Conservation (phyloP, 2,888 invertebrate genomes). For the Dinocampus coccinellae region DNA sequence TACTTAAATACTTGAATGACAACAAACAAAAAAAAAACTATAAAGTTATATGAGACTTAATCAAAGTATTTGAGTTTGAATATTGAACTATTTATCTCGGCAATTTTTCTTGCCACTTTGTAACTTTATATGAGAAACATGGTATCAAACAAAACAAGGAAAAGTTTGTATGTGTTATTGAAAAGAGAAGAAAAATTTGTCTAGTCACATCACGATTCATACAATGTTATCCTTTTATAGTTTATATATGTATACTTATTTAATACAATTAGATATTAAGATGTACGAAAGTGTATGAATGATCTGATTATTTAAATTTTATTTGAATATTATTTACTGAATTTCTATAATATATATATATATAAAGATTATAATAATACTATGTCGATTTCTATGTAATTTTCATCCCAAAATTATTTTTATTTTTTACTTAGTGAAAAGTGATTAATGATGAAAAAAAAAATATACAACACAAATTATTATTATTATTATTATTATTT, state of each 20-base stretch:
- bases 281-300: not conserved
- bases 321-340: not conserved
- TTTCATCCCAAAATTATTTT: not conserved
- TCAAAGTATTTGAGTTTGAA: constrained; percentile 30
- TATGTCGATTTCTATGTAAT: not conserved
- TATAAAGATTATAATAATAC: not conserved
- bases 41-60: constrained; percentile 34
- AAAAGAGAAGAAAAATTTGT: constrained; percentile 1
- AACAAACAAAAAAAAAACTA: constrained; percentile 9
- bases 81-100: not conserved
- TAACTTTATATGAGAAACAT: constrained; percentile 63
- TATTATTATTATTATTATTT: not conserved
- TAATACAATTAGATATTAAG: not conserved
- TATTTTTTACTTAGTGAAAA: not conserved
- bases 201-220: constrained; percentile 21
- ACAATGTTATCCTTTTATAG: not conserved
- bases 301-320: not conserved
- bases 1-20: not conserved
- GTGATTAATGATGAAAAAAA: not conserved
- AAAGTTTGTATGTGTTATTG: not conserved
- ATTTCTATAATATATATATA: not conserved
- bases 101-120: constrained; percentile 56
- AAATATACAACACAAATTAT: not conserved
- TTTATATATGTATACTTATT: not conserved
- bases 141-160: constrained; percentile 56